Evolutionary conservation across 2,888 invertebrate genomes (phyloP), one percentile per base, ranked within the genome.

Genomic region (Encarsia formosa): DNA sequence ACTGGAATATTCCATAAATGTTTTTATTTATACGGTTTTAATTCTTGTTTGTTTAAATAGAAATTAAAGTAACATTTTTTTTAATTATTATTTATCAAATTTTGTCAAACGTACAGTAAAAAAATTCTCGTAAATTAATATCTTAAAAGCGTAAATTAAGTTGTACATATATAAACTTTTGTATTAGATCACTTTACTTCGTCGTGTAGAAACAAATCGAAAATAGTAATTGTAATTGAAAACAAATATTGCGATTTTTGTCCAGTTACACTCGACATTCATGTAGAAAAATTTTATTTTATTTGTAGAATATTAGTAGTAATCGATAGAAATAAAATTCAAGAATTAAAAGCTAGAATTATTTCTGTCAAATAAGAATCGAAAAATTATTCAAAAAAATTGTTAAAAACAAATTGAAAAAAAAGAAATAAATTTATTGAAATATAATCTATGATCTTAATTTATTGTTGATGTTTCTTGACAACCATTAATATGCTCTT

Each of bases 151-250:
- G 40, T 34, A 19, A 9, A 24, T 50, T 46, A 50, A 46, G 39
- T 54, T 54, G 50, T 54, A 54, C 16, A 54, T 54, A 54, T 39
- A 41, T 47, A 16, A 22, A 47, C 47, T 54, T 54, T 54, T 50
- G 29, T 54, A 47, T 50, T 43, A 46, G 35, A 43, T 15, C 37
- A 47, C 35, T 47, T 20, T 40, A 47, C 50, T 35, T 46, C 54
- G 24, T 38, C 39, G 29, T 40, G 29, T 42, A 47, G 32, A 54
- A 38, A 47, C 35, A 42, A 34, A 47, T 24, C 16, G 32, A 41
- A 44, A 44, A 44, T 5, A 24, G 19, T 22, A 34, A 40, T 4
- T n/a, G 37, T 20, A 34, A 26, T 44, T n/a, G 18, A 19, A 24
- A 26, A 34, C n/a, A 44, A 53, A 44, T 9, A 19, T 44, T 43